A percentile compares a stretch with the other conserved stretches of the same genome.
Conservation (phyloP, 2,888 invertebrate genomes). For the Polyommatus icarus region DNA sequence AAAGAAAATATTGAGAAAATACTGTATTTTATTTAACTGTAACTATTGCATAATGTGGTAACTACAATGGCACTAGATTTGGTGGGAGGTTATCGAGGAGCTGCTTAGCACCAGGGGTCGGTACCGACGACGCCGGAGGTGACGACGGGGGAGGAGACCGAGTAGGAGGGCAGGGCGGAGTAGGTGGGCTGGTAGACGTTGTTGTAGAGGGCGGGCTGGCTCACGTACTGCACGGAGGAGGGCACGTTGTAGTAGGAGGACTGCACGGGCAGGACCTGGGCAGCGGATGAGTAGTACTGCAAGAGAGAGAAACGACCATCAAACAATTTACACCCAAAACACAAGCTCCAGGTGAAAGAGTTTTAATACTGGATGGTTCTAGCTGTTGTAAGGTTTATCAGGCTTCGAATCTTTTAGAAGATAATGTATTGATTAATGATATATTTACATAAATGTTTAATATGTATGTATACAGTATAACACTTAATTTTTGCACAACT, state of each 20-base stretch:
- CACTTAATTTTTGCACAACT: neutral
- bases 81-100: neutral
- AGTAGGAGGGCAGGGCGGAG: neutral
- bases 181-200: constrained; percentile 10
- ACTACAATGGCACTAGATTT: constrained; percentile 6
- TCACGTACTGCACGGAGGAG: constrained; percentile 28
- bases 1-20: neutral
- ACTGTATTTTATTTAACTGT: neutral
- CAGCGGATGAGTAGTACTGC: constrained; percentile 6
- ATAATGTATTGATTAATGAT: neutral
- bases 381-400: neutral
- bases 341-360: neutral
- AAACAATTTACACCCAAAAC: neutral
- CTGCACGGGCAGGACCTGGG: constrained; percentile 17
- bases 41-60: constrained; percentile 14
- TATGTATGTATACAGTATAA: neutral
- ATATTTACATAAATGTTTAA: neutral
- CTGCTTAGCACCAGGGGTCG: constrained; percentile 26
- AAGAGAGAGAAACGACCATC: neutral
- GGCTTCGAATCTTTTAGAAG: neutral
- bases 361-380: neutral
- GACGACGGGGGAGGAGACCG: neutral
- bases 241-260: constrained; percentile 11
- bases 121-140: neutral
- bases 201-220: constrained; percentile 25